Base-by-base conservation (phyloP, 2,113 vertebrate genomes). In the Pomatorhinus ruficollis region DNA sequence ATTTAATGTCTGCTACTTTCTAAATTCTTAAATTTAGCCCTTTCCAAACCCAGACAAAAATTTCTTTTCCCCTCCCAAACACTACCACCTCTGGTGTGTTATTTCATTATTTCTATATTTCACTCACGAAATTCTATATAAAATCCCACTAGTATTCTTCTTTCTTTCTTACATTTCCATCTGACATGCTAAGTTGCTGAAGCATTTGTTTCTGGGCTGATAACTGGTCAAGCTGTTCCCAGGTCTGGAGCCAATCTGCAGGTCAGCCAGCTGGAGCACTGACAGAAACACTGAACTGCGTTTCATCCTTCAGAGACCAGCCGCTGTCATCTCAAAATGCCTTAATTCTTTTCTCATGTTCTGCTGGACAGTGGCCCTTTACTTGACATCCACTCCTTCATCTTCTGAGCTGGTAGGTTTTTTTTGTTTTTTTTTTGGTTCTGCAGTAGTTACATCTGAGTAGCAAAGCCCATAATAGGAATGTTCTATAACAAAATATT, bases 201-300 rank as follows among this genome's bases (percentile, higher is more conserved):
- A 83, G 30, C 54, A 70, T 89, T 89, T 23, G 6, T 79, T 93
- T 71, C 80, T 89, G 54, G 33, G 40, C 82, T 83, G 89, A 87
- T 81, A 95, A 95, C n/a, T 37, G 83, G 90, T 83, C 63, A 87
- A 74, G 74, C 59, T 76, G 56, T 87, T 92, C 70, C 83, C 54
- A 87, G 66, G 37, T 89, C 91, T 95, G 83, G 57, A 95, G 89
- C 49, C 74, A 92, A 79, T 85, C 83, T 63, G 40, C 33, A 82
- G 94, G 92, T 93, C 91, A 89, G 87, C 47, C 81, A 91, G 63
- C 18, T 80, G 94, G 83, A 95, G 66, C 39, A 68, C 24, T 87
- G 87, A 97, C 91, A 97, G 93, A 76, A 95, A 83, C 75, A 76
- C 54, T 95, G 91, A 89, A 44, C 79, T 83, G 50, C 12, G 15